phyloP scores from a whole-genome alignment of 2,797 vertebrate species.

The Anolis apletophallus region DNA sequence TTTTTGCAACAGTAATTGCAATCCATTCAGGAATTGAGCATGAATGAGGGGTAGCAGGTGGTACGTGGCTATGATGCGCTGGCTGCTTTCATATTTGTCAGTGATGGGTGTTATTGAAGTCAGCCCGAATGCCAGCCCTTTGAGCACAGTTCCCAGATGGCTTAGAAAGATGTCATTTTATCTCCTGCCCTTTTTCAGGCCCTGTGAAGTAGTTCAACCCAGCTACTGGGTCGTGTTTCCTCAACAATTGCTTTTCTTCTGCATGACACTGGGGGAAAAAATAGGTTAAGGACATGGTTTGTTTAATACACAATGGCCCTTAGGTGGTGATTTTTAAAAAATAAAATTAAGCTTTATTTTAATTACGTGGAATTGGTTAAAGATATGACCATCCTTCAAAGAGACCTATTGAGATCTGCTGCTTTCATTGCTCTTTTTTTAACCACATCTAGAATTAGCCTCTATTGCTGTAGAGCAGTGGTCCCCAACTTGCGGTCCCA shows the following conservation, averaged over 20 bases:
- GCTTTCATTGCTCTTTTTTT: not conserved
- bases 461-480: not conserved
- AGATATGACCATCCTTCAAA: not conserved
- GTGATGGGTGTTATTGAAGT: conserved; percentile 12
- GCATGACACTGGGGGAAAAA: not conserved
- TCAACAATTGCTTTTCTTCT: conserved; percentile 31
- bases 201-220: conserved; percentile 17
- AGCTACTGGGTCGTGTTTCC: conserved; percentile 15
- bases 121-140: not conserved
- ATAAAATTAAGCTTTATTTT: conserved; percentile 18
- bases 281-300: not conserved
- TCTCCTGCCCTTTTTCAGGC: not conserved
- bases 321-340: not conserved
- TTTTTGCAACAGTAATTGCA: conserved; percentile 20
- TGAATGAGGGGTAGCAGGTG: conserved; percentile 25
- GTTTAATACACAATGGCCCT: not conserved
- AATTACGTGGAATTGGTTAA: not conserved
- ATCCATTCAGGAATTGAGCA: conserved; percentile 3
- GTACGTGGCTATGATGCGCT: conserved; percentile 28
- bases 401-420: not conserved
- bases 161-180: not conserved
- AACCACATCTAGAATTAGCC: not conserved
- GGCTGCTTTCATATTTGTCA: conserved; percentile 33
- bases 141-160: conserved; percentile 24
- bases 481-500: too few relatives aligned